Base-by-base conservation (phyloP, 2,888 invertebrate species). In the Chrysodeixis includens region DNA sequence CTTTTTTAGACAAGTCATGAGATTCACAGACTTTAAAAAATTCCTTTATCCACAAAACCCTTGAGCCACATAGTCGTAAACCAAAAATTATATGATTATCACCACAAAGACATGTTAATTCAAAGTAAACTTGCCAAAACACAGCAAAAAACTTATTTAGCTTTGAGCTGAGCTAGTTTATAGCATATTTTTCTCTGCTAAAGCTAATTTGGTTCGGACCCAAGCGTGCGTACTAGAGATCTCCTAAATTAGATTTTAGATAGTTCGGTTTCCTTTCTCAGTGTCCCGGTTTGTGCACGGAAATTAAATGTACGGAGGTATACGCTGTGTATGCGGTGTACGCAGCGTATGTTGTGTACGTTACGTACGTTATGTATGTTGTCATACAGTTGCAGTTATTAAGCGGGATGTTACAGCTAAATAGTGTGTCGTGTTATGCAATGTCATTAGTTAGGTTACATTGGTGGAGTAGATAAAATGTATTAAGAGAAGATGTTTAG, bases 241-340 rank as follows among this genome's bases (percentile, higher is more conserved):
- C 72, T 76, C 62, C 78, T 83, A 85, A 85, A 86, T 85, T 82
- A 86, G 79, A 84, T 82, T 76, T 62, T 55, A 84, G 82, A 86
- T 85, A 83, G 77, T 71, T 73, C 64, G 62, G 82, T 81, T 81
- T 78, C 77, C 74, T 76, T 70, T 74, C 68, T 74, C 71, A 70
- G 73, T 76, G 69, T 69, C 74, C 78, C 70, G 71, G 75, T 73
- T 81, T 80, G 69, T 77, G 56, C 69, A 51, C 83, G 88, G 88
- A 88, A 88, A 90, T 89, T 88, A 88, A 85, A 83, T 86, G 78
- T 78, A 71, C 70, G 55, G 35, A 30, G 68, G 51, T 68, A 67
- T 58, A 71, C 72, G 72, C 74, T 73, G 72, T 66, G 75, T 62
- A 26, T 6, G 26, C 26, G 26, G 26, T 26, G 26, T 26, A 26